These are phyloP conservation scores for Caenorhabditis wallacei DNA, from an alignment of 2,888 invertebrate species.

Conservation along the genomic window DNA sequence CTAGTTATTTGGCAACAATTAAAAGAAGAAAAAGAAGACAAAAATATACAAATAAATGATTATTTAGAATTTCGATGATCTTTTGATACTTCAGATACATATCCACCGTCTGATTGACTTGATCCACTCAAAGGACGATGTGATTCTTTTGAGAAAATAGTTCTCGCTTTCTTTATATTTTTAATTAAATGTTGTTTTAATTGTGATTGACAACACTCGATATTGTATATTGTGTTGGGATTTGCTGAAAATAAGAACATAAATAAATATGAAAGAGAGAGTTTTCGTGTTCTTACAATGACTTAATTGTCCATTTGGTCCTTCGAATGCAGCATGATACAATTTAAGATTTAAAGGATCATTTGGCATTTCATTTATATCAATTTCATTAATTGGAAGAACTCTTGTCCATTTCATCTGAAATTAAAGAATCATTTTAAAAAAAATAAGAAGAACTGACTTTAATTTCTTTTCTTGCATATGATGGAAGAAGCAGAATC, in stretches of 20 bases:
- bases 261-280: too few relatives aligned
- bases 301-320: conserved; percentile 70
- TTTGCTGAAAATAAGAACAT: conserved; percentile 69
- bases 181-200: conserved; percentile 72
- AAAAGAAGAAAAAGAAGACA: too few relatives aligned
- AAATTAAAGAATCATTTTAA: too few relatives aligned
- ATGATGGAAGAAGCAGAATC: conserved; percentile 70
- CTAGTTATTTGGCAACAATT: conserved; percentile 25
- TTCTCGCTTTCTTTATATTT: conserved; percentile 68
- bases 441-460: conserved; percentile 19
- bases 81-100: conserved; percentile 73
- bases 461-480: conserved; percentile 66
- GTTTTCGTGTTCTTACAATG: conserved; percentile 63
- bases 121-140: conserved; percentile 75
- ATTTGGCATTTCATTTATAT: conserved; percentile 67
- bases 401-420: conserved; percentile 72
- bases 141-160: conserved; percentile 63
- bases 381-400: conserved; percentile 72
- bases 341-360: conserved; percentile 61
- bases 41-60: conserved; percentile 27
- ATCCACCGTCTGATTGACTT: conserved; percentile 75
- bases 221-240: conserved; percentile 68
- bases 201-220: conserved; percentile 71
- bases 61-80: conserved; percentile 58
- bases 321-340: conserved; percentile 68